phyloP scores from a whole-genome alignment of 35 echinoderm and acorn worm genomes.

The Heliocidaris tuberculata region DNA sequence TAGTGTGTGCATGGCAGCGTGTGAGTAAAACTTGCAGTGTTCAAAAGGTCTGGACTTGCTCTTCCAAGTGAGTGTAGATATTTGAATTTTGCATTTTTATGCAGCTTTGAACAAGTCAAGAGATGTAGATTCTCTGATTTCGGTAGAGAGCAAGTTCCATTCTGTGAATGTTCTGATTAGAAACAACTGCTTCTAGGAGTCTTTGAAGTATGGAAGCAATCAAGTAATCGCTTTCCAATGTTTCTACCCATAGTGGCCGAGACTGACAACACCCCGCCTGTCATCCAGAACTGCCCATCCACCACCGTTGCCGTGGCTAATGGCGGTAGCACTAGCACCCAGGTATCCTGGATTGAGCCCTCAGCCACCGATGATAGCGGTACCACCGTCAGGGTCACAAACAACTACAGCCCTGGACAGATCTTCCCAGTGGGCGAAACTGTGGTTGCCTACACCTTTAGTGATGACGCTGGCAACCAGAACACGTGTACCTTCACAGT shows the following conservation, averaged over 20 bases:
- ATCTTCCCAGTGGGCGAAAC: constrained; percentile 30
- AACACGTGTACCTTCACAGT: constrained; percentile 34
- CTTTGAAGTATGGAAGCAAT: too few species aligned
- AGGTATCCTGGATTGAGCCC: constrained; percentile 59
- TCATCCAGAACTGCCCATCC: constrained; percentile 56
- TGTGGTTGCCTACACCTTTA: constrained; percentile 19
- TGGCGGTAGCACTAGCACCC: background rate
- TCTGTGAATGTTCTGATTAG: too few species aligned
- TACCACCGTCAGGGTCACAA: background rate
- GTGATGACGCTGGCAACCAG: constrained; percentile 19
- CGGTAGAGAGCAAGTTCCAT: too few species aligned
- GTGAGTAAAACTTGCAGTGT: too few species aligned
- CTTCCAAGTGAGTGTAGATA: too few species aligned
- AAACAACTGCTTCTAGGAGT: too few species aligned
- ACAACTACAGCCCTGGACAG: constrained; percentile 41
- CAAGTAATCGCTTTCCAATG: background rate
- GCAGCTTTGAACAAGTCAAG: too few species aligned
- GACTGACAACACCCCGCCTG: constrained; percentile 58
- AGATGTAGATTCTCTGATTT: too few species aligned
- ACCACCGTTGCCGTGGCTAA: background rate
- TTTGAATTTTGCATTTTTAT: too few species aligned
- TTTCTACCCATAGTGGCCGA: background rate
- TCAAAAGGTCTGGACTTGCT: too few species aligned
- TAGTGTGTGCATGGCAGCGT: too few species aligned
- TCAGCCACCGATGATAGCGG: constrained; percentile 66